These are phyloP conservation scores for Drosophila bipectinata DNA, from an alignment of 1,140 invertebrate species.

Conservation along the genomic window DNA sequence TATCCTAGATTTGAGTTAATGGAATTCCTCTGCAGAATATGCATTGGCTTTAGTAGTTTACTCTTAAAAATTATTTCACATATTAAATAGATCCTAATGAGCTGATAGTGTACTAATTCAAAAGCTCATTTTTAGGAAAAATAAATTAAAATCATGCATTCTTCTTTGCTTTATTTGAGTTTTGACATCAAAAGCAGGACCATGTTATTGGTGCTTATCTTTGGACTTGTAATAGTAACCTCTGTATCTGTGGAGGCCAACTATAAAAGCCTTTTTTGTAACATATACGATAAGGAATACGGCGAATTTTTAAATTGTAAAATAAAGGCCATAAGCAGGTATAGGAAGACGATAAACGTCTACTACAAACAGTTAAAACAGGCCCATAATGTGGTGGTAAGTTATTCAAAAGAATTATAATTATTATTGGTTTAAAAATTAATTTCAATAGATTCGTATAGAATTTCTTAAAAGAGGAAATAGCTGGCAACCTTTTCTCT, in stretches of 20 bases:
- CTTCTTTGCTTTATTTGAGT: too few species aligned
- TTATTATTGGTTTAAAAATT: background rate
- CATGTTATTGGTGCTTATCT: background rate
- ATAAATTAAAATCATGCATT: too few species aligned
- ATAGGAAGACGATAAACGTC: constrained; percentile 19
- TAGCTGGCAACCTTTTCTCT: constrained; percentile 23
- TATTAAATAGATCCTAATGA: background rate
- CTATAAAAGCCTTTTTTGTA: constrained; percentile 30
- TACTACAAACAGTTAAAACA: background rate
- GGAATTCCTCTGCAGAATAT: background rate
- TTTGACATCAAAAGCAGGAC: background rate
- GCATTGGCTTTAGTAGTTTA: background rate
- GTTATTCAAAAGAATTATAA: background rate
- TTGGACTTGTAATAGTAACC: background rate
- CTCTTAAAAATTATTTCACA: background rate
- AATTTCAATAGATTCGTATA: constrained; percentile 12
- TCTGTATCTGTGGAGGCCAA: constrained; percentile 4
- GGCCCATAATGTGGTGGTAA: background rate
- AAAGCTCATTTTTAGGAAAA: too few species aligned
- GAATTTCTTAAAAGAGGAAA: constrained; percentile 17
- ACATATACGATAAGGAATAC: background rate
- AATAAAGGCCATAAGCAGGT: constrained; percentile 31
- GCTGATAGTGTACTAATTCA: background rate
- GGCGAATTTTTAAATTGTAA: constrained; percentile 12
- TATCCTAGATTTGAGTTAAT: background rate